Evolutionary conservation across 1,140 invertebrate species (phyloP), one percentile per base, ranked within the genome.

Genomic region (Formica exsecta): DNA sequence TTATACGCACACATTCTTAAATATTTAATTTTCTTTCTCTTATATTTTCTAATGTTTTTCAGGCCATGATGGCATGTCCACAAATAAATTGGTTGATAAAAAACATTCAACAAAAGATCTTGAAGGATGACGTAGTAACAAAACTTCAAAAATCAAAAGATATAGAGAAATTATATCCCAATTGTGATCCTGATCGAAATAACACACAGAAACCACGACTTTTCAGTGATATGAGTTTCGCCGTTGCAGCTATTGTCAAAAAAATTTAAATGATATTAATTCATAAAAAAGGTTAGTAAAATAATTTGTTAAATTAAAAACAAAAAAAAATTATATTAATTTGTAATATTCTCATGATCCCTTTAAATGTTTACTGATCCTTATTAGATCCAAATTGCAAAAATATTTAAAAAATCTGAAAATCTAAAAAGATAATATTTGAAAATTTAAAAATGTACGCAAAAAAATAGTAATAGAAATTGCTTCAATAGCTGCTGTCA

Each of bases 71-170:
- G 29, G 41, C 32, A n/a, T 81, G 85, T 62, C 41, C 65, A 13
- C 25, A 81, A 38, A 70, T 48, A 22, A 86, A 22, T 13, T 86
- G 65, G 57, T 36, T 81, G 4, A 38, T 86, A 4, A 62, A 64
- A 59, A 81, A 29, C 22, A 81, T 81, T 29, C 54, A 70, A 62
- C 76, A 81, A 44, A 86, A 81, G 13, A 13, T 86, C 1, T n/a
- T 51, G 16, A 86, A 81, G 29, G 48, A 51, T 4, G 25, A 8
- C 2, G 7, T 3, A 13, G 7, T 44, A 19, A 4, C 9, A 8
- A 81, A 71, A 38, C 3, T 79, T 16, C 44, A 68, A 29, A 85
- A 64, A 71, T 86, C 2, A n/a, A 71, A 79, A 48, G 36, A 79
- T 9, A 25, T 19, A 16, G 36, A 66, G n/a, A 57, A 79, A n/a